A percentile compares a stretch with the other conserved stretches of the same genome.
Evolutionary conservation across 2,797 vertebrate species (phyloP).

Genomic region (Diplodus puntazzo): DNA sequence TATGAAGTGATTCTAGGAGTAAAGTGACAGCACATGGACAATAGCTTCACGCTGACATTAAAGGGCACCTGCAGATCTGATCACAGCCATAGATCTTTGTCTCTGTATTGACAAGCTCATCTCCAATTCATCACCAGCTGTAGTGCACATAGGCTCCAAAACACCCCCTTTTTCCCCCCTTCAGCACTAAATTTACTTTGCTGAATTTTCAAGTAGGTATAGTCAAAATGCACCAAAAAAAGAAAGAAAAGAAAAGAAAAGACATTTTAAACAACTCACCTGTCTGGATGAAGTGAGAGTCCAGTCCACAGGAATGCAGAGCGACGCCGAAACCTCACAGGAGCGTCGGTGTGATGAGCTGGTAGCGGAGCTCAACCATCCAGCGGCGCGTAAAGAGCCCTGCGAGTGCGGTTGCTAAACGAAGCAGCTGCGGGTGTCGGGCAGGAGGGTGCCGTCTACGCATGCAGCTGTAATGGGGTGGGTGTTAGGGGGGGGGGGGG

Average conservation of each 20-base stretch:
- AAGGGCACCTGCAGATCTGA: slow-evolving; percentile 1
- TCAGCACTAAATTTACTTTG: slow-evolving; percentile 10
- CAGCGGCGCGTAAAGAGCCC: slow-evolving; percentile 54
- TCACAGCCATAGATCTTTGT: slow-evolving; percentile 11
- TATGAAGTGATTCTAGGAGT: neutral
- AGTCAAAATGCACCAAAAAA: neutral
- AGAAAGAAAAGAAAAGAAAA: neutral
- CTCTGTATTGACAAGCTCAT: slow-evolving; percentile 22
- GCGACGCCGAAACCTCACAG: slow-evolving; percentile 71
- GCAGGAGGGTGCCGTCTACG: neutral
- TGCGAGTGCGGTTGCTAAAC: slow-evolving; percentile 24
- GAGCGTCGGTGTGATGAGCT: slow-evolving; percentile 45
- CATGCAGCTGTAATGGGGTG: neutral
- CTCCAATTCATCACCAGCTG: slow-evolving; percentile 6
- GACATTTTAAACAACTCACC: slow-evolving; percentile 62
- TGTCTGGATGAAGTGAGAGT: slow-evolving; percentile 59
- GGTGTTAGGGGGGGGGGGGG: neutral
- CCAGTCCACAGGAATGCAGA: slow-evolving; percentile 81
- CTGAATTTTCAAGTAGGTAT: neutral
- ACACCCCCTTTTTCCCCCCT: neutral
- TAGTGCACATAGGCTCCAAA: neutral
- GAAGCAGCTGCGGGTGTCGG: neutral
- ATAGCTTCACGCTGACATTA: neutral
- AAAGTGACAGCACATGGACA: neutral
- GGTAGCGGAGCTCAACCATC: slow-evolving; percentile 66